phyloP scores from a whole-genome alignment of 2,113 vertebrate genomes.

The Channa argus region DNA sequence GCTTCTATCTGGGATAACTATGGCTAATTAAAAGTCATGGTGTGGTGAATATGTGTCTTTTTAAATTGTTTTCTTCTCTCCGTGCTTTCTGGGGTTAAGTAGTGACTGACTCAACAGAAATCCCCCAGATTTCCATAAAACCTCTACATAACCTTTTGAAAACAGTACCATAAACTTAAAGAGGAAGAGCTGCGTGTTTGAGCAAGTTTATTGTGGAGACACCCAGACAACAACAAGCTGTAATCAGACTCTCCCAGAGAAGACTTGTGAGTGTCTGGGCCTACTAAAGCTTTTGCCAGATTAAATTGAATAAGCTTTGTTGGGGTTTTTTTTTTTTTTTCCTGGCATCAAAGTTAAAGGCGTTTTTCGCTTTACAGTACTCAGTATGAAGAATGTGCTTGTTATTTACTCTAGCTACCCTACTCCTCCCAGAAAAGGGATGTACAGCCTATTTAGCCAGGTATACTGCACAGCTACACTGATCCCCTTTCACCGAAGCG shows the following conservation, averaged over 20 bases:
- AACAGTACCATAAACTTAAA: not conserved
- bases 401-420: no score
- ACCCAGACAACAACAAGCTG: constrained; percentile 8
- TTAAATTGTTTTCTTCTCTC: not conserved
- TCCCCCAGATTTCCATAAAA: not conserved
- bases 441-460: no score
- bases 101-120: not conserved
- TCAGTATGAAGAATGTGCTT: no score
- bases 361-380: no score
- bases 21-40: no score
- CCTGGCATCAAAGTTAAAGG: no score
- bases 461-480: no score
- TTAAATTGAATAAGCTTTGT: not conserved
- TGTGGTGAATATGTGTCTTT: no score
- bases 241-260: constrained; percentile 1
- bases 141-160: constrained; percentile 1
- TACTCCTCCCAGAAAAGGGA: no score
- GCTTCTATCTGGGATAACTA: no score
- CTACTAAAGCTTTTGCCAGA: not conserved
- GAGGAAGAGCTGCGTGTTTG: constrained; percentile 3
- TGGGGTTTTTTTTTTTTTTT: no score
- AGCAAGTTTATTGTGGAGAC: constrained; percentile 34
- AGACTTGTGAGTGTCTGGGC: not conserved
- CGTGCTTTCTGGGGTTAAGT: not conserved
- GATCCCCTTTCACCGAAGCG: no score